Conservation (phyloP, 1,140 invertebrate genomes). For the Campoletis sonorensis region DNA sequence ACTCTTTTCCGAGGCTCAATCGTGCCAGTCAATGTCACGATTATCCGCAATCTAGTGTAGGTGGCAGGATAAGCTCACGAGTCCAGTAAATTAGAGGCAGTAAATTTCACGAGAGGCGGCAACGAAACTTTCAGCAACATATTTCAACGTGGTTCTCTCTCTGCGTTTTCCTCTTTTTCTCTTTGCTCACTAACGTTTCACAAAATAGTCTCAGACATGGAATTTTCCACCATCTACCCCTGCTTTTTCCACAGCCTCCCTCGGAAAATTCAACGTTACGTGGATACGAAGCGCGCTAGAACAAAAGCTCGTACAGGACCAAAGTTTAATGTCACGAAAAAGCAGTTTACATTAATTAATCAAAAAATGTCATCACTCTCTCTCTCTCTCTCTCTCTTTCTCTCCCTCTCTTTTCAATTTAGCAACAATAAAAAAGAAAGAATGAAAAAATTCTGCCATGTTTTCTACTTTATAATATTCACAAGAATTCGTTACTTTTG, state of each 20-base stretch:
- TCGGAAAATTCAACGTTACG: background rate
- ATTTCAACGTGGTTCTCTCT: conserved; percentile 23
- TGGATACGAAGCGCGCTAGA: background rate
- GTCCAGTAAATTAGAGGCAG: conserved; percentile 44
- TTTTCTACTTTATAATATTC: background rate
- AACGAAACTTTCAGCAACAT: conserved; percentile 40
- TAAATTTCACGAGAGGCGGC: conserved; percentile 25
- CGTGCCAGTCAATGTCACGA: conserved; percentile 1
- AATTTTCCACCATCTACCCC: background rate
- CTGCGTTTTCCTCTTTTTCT: background rate
- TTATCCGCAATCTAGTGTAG: background rate
- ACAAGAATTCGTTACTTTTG: background rate
- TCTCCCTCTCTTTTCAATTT: background rate
- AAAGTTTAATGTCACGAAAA: conserved; percentile 38
- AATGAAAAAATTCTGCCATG: background rate
- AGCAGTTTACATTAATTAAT: conserved; percentile 42
- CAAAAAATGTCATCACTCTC: conserved; percentile 22
- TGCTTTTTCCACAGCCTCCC: background rate
- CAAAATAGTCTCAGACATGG: conserved; percentile 20
- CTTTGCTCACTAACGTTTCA: background rate
- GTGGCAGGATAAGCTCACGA: conserved; percentile 26
- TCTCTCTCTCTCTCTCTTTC: too few species aligned
- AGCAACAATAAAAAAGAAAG: background rate
- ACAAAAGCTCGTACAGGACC: background rate
- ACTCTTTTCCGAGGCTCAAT: background rate